Conservation (phyloP, 1,140 invertebrate species). For the Triops longicaudatus region DNA sequence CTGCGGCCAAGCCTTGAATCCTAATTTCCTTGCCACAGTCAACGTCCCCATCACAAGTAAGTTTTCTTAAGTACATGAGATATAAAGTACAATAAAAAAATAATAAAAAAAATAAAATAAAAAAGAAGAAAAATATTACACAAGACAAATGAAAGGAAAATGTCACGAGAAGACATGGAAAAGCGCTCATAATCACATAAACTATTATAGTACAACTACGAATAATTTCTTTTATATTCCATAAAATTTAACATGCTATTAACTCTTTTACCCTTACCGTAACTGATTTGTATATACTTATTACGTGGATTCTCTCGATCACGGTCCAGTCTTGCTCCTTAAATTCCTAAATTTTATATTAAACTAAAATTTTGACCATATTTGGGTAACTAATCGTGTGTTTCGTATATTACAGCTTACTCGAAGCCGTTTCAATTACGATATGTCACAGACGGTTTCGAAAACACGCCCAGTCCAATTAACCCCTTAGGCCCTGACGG, state of each 20-base stretch:
- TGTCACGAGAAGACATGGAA: too few species aligned
- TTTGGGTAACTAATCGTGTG: too few species aligned
- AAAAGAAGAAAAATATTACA: too few species aligned
- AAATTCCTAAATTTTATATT: too few species aligned
- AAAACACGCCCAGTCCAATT: background rate
- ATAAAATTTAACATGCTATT: too few species aligned
- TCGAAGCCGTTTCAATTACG: background rate
- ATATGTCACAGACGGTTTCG: slow-evolving; percentile 1
- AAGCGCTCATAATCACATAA: background rate
- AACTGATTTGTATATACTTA: background rate
- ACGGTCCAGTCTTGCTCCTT: too few species aligned
- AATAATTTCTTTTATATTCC: background rate
- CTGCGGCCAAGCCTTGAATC: background rate
- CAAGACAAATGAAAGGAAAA: too few species aligned
- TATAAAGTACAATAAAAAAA: too few species aligned
- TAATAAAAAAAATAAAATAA: too few species aligned
- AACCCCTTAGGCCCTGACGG: background rate
- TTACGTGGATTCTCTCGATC: background rate
- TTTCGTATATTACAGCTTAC: background rate
- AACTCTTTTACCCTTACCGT: too few species aligned
- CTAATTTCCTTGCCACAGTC: background rate
- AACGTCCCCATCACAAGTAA: background rate
- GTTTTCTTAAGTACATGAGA: too few species aligned
- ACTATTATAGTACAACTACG: background rate
- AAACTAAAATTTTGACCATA: too few species aligned